Percentiles rank a stretch among this genome's conserved stretches.
These are phyloP conservation scores for Diorhabda sublineata DNA, from an alignment of 1,140 invertebrate genomes.

Conservation along the genomic window DNA sequence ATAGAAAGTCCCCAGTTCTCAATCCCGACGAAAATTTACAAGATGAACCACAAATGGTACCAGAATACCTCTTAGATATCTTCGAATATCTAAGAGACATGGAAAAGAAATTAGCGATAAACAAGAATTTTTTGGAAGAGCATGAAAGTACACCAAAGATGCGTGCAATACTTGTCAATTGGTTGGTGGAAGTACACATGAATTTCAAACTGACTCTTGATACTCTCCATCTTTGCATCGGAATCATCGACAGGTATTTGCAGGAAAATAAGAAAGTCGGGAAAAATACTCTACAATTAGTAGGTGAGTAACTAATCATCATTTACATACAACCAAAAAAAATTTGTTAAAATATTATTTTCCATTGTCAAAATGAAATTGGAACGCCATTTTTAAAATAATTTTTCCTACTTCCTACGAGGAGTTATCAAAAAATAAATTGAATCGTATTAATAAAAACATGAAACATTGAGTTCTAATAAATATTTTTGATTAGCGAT, in stretches of 20 bases:
- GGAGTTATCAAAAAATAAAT: no score
- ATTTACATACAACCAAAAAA: no score
- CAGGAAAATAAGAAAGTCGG: slow-evolving; percentile 57
- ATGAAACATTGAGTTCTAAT: no score
- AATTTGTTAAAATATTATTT: no score
- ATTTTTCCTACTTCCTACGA: no score
- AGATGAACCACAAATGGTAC: slow-evolving; percentile 73
- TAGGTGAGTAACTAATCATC: slow-evolving; percentile 54
- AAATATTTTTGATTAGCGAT: no score
- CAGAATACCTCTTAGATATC: slow-evolving; percentile 81
- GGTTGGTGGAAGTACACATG: slow-evolving; percentile 89
- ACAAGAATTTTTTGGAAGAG: slow-evolving; percentile 59
- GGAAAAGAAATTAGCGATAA: slow-evolving; percentile 63
- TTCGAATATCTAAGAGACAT: slow-evolving; percentile 71
- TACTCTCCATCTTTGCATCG: slow-evolving; percentile 85
- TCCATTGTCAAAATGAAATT: no score
- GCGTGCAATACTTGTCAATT: slow-evolving; percentile 86
- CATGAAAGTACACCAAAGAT: slow-evolving; percentile 74
- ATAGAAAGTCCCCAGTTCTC: slow-evolving; percentile 23
- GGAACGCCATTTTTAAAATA: no score
- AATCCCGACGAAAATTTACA: slow-evolving; percentile 64
- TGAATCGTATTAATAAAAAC: no score
- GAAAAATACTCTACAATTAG: slow-evolving; percentile 75
- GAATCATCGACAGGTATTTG: slow-evolving; percentile 87
- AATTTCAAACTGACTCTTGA: slow-evolving; percentile 86